Base-by-base conservation (phyloP, 2,888 invertebrate species). In the Ophion ventricosus region DNA sequence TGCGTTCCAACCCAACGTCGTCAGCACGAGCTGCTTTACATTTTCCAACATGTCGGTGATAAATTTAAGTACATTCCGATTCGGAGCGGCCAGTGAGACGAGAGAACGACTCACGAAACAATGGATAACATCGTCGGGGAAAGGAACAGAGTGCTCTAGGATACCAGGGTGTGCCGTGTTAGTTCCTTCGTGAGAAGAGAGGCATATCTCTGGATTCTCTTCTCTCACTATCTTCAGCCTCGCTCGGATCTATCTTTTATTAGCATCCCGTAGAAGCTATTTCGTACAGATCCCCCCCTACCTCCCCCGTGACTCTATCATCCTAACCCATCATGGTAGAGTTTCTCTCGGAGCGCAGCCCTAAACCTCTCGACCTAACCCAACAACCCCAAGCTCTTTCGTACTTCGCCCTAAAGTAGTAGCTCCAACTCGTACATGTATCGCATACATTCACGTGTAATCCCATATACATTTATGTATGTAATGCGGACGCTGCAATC, bases 231-330 rank as follows among this genome's bases (percentile, higher is more conserved):
- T 91, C 91, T 91, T 83, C 82, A 84, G 87, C 59, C 78, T 85
- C 70, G 78, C 78, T 74, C 70, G 89, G 89, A 87, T 91, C 90
- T 91, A 92, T 92, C 92, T 93, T 92, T 93, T 92, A 92, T 92
- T 93, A 91, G 92, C 91, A 91, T 92, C 91, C 92, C 89, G 90
- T 90, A 88, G 91, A 90, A 92, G 91, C 92, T 91, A 92, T 92
- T 92, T 88, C 90, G 89, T 89, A 88, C 88, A 23, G n/a, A n/a
- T n/a, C n/a, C n/a, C 1, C 35, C 88, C 14, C 26, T 2, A 0
- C 17, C 67, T 43, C 20, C 14, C 10, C 89, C 91, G 89, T 91
- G 89, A 90, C 91, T 91, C 90, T 91, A 91, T 91, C 91, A 88
- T 84, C 64, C 90, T 88, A 88, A 90, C 89, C 89, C 89, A 91